Base-by-base conservation (phyloP, 2,113 vertebrate species). In the Sminthopsis crassicaudata region DNA sequence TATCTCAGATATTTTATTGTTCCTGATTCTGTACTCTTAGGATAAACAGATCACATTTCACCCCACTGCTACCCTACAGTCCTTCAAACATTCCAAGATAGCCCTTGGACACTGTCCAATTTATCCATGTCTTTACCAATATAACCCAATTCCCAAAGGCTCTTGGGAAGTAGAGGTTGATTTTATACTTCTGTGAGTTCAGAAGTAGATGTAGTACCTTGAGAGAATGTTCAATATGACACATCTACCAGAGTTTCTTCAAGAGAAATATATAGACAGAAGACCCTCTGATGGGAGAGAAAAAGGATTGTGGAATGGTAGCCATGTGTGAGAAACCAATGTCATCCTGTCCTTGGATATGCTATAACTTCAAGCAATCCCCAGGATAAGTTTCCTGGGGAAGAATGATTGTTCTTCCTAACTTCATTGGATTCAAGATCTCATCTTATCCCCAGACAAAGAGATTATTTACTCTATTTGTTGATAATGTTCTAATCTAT, bases 301-400 rank as follows among this genome's bases (percentile, higher is more conserved):
- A 6, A 52, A 25, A 24, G 36, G 95, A 92, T 19, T 89, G 91
- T 95, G 96, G 93, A 89, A 42, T 84, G 67, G 16, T 42, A 42
- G n/a, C 67, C 36, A 42, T 42, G 36, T 0, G 19, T 84, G 5
- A 84, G 36, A 42, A 84, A 19, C 6, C n/a, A 42, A 42, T 84
- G n/a, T 19, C 7, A 22, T 42, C n/a, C 67, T 42, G 36, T 23
- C 19, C 19, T 42, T 84, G n/a, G 0, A 84, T 42, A 6, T 42
- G 0, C 1, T 42, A 22, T 5, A 84, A 84, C 67, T 76, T 76
- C 36, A 19, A 36, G 12, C 16, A 84, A 84, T 6, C 67, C 42
- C 5, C 19, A 42, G n/a, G 36, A 22, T 22, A 84, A 16, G 36
- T 36, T 76, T 76, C 67, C n/a, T 42, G 14, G 36, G 60, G 67